Evolutionary conservation across 2,113 vertebrate species (phyloP), one percentile per base, ranked within the genome.

Genomic region (Alethe castanea): DNA sequence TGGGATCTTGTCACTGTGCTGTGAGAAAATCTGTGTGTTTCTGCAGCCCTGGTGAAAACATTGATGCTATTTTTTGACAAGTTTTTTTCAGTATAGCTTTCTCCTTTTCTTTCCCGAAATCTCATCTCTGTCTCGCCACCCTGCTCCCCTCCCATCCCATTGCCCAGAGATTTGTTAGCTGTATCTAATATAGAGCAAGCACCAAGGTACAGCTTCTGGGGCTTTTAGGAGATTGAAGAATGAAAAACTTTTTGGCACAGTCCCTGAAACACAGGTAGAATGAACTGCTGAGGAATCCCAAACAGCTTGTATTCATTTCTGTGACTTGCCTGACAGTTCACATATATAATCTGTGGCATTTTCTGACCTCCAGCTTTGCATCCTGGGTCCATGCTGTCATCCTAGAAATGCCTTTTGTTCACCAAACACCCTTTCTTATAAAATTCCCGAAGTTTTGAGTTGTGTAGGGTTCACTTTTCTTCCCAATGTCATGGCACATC

Each of bases 71-170:
- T 18, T 6, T 61, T 67, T 59, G 47, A 19, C 14, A 54, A 25
- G 3, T n/a, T 18, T n/a, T 19, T 84, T 87, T 60, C 56, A 45
- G 3, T 40, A 20, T 6, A 47, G 3, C 12, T 78, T 82, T 54
- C 16, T 6, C 4, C 20, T 57, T 54, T 94, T 73, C 19, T 44
- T 44, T 59, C 13, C 31, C 57, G 53, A 31, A 78, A 25, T 6
- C 8, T 70, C 28, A 6, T 42, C 5, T 72, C 13, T 29, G 40
- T 25, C n/a, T 14, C 6, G 9, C 14, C 20, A 31, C 40, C 38
- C 19, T 40, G 24, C 18, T 14, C 6, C 11, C 3, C 2, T 3
- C 2, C 15, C 2, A 3, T 25, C 10, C 47, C 0, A 0, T 8
- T 85, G n/a, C 25, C 29, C 17, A 72, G 61, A 66, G 6, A 18